phyloP scores from a whole-genome alignment of 2,888 invertebrate species.

The Eugnorisma glareosa region DNA sequence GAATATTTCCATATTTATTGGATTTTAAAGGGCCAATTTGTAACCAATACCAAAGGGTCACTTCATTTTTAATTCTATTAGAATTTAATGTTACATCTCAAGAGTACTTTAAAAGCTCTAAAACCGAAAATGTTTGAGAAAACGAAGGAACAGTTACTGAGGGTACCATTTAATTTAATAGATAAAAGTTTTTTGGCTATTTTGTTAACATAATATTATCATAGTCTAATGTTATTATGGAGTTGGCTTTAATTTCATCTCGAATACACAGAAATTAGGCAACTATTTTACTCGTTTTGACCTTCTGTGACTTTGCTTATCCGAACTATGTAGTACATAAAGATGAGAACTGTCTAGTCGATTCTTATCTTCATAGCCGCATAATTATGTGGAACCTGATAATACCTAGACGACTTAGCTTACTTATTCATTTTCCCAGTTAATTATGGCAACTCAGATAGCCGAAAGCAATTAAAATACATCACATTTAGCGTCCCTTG shows the following conservation, averaged over 20 bases:
- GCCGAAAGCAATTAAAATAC: slow-evolving; percentile 25
- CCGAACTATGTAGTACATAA: background rate
- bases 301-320: background rate
- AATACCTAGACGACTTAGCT: background rate
- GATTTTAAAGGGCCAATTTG: slow-evolving; percentile 50
- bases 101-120: slow-evolving; percentile 43
- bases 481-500: slow-evolving; percentile 21
- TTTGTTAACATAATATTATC: slow-evolving; percentile 53
- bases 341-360: background rate
- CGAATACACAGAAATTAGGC: slow-evolving; percentile 9
- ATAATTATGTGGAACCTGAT: background rate
- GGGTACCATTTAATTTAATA: slow-evolving; percentile 36
- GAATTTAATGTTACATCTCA: slow-evolving; percentile 44
- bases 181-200: slow-evolving; percentile 31
- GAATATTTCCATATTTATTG: slow-evolving; percentile 55
- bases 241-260: background rate
- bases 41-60: slow-evolving; percentile 37
- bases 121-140: slow-evolving; percentile 44
- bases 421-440: background rate
- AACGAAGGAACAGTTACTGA: slow-evolving; percentile 38
- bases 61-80: slow-evolving; percentile 58
- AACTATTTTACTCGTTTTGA: slow-evolving; percentile 16
- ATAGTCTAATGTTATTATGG: slow-evolving; percentile 16
- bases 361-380: background rate
- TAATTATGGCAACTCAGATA: background rate